Evolutionary conservation across 2,113 vertebrate species (phyloP), one percentile per base, ranked within the genome.

Genomic region (Xenotilapia flavipinnis): DNA sequence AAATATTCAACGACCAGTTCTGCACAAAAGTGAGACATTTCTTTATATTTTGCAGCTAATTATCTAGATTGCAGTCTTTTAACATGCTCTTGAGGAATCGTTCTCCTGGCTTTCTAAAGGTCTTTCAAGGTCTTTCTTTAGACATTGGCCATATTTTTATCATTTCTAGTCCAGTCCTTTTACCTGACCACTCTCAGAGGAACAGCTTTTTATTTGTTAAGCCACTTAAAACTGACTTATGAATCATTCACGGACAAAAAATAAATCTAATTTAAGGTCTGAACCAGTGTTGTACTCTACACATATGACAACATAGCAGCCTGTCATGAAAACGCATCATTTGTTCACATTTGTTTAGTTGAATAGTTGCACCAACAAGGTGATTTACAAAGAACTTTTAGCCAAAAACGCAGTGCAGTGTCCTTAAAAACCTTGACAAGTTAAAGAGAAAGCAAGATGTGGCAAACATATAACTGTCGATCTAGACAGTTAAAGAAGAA

Each of bases 51-150:
- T 73, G 8, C 19, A 38, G 19, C 62, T 38, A 38, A 68, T 68
- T 21, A 13, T 68, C 10, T 5, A 68, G 33, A 38, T 38, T 73
- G 68, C 21, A 73, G 0, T 73, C 38, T 73, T 73, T 26, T 42
- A 26, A 45, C 15, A 3, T 73, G 38, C 8, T 70, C 8, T 73
- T 17, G 1, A 2, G 2, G 7, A 73, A 73, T 10, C 0, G 0
- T 45, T 73, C 13, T 17, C 8, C 8, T 6, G 8, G 7, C 13
- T 73, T 2, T 73, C 21, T 45, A 42, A 45, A 73, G 13, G 21
- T 26, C 36, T 70, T 70, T 70, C 65, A 2, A 70, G 12, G 12
- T 70, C 40, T 73, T 26, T 73, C 38, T 73, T 73, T 73, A 40
- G 68, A 45, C 1, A 45, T 17, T 73, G 13, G 68, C 21, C 21